Conservation (phyloP, 2,888 invertebrate species). For the Stramonita haemastoma region DNA sequence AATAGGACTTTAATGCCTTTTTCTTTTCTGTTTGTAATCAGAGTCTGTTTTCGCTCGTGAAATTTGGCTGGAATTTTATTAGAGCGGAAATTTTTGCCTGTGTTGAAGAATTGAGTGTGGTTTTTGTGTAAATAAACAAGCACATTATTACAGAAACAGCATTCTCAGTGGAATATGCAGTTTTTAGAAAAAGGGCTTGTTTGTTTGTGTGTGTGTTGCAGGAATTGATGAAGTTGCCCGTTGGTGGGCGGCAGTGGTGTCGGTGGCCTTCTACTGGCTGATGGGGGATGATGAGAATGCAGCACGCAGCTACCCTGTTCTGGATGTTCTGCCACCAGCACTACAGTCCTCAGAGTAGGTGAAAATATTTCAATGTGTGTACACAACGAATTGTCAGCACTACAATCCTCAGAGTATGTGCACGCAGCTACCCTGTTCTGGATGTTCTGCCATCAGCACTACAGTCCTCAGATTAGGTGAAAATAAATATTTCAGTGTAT, state of each 20-base stretch:
- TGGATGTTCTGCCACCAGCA: slow-evolving; percentile 84
- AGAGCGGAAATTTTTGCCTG: no score
- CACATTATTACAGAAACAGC: background rate
- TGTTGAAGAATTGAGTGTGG: no score
- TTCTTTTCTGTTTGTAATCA: no score
- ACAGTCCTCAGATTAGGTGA: slow-evolving; percentile 73
- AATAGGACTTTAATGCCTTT: no score
- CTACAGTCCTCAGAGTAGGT: slow-evolving; percentile 78
- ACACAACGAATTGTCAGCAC: no score
- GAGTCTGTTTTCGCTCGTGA: no score
- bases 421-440: slow-evolving; percentile 82
- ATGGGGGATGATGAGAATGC: slow-evolving; percentile 87
- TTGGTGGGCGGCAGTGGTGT: slow-evolving; percentile 94
- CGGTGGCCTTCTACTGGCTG: slow-evolving; percentile 88
- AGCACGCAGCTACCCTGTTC: slow-evolving; percentile 83
- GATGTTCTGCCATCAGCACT: slow-evolving; percentile 85
- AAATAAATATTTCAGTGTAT: no score
- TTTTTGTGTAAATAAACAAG: no score
- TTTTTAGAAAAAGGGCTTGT: background rate
- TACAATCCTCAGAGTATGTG: no score
- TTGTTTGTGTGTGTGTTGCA: slow-evolving; percentile 38
- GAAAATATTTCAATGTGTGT: no score
- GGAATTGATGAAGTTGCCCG: slow-evolving; percentile 86
- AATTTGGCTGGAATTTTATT: no score
- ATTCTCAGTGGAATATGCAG: background rate